Evolutionary conservation across 2,113 vertebrate species (phyloP).

Genomic region (Malurus elegans): DNA sequence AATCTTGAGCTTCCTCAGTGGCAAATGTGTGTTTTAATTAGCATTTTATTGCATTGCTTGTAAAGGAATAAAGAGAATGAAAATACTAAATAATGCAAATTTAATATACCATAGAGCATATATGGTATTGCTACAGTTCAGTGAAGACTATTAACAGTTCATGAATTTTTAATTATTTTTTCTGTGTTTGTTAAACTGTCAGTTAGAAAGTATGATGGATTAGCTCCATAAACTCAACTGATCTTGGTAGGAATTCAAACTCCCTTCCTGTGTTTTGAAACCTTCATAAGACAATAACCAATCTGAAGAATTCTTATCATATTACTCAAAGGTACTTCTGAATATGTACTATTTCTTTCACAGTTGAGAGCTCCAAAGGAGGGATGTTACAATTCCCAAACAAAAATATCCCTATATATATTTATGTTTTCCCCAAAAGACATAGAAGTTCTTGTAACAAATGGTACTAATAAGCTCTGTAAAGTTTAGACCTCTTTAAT

Average conservation of each 20-base stretch:
- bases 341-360: neutral
- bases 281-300: neutral
- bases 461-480: neutral
- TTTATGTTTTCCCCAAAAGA: neutral
- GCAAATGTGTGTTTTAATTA: constrained; percentile 44
- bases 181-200: neutral
- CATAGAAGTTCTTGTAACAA: neutral
- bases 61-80: constrained; percentile 19
- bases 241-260: neutral
- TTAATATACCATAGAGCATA: constrained; percentile 39
- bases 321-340: neutral
- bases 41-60: constrained; percentile 20
- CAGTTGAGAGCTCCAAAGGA: neutral
- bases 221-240: neutral
- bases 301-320: neutral
- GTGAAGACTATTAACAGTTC: constrained; percentile 1
- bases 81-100: constrained; percentile 61
- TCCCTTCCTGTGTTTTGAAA: neutral
- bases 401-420: neutral
- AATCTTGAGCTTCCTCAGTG: constrained; percentile 8
- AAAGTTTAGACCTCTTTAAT: neutral
- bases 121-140: neutral
- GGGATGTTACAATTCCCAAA: neutral
- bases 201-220: neutral
- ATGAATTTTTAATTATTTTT: constrained; percentile 49